Percentiles rank a stretch among this genome's conserved stretches.
These are phyloP conservation scores for Frankliniella fusca DNA, from an alignment of 2,888 invertebrate genomes.

Conservation along the genomic window DNA sequence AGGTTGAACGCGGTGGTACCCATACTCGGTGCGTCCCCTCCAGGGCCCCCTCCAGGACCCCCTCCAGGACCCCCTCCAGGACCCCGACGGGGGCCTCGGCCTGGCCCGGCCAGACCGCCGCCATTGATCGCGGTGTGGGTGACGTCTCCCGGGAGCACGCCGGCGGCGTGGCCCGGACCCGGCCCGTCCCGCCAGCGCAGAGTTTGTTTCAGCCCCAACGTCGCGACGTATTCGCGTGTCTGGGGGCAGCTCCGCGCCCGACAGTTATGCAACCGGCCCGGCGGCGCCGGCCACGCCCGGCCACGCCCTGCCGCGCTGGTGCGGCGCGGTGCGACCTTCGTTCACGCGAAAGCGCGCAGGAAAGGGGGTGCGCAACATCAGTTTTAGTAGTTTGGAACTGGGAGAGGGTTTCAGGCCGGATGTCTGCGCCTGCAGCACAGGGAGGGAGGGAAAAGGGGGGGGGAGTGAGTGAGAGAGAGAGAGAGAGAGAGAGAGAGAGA, in stretches of 20 bases:
- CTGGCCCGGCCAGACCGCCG: too few relatives aligned
- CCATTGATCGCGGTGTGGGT: neutral
- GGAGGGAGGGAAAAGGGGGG: too few relatives aligned
- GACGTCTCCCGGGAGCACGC: neutral
- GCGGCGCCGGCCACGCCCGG: neutral
- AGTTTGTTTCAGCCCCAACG: neutral
- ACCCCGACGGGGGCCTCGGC: too few relatives aligned
- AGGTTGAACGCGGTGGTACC: too few relatives aligned
- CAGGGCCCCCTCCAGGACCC: too few relatives aligned
- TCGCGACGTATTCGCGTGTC: neutral
- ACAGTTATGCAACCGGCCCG: slow-evolving; percentile 6
- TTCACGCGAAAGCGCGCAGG: neutral
- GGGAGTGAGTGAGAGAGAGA: too few relatives aligned
- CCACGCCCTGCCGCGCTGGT: neutral
- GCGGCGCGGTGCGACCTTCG: neutral
- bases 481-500: too few relatives aligned
- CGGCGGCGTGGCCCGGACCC: neutral
- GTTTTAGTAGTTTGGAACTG: neutral
- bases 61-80: too few relatives aligned
- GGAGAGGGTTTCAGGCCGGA: neutral
- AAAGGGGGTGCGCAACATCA: too few relatives aligned
- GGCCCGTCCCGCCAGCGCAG: neutral
- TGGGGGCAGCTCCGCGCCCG: neutral
- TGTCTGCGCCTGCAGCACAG: too few relatives aligned
- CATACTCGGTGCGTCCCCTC: too few relatives aligned